Percentiles rank a stretch among this genome's conserved stretches.
Conservation (phyloP, 2,888 invertebrate species). For the Drosophila peninsularis region DNA sequence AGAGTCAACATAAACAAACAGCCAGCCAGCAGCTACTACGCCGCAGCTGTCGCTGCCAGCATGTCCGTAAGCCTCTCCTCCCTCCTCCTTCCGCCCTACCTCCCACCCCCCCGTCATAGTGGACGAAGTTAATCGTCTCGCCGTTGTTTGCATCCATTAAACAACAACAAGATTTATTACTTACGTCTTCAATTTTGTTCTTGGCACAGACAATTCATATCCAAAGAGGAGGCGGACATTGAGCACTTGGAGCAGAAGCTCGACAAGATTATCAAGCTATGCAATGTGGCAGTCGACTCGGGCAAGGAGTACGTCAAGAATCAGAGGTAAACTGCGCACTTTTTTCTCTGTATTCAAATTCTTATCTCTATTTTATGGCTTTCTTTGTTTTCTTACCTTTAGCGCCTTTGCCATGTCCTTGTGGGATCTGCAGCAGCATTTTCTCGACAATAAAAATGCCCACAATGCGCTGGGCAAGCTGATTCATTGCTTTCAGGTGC, state of each 20-base stretch:
- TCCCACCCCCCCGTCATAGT: constrained; percentile 28
- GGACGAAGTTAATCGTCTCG: constrained; percentile 48
- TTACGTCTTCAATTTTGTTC: constrained; percentile 51
- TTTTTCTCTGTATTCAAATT: neutral
- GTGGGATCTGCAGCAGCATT: constrained; percentile 95
- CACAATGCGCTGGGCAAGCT: constrained; percentile 92
- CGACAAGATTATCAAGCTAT: constrained; percentile 96
- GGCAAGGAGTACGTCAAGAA: constrained; percentile 96
- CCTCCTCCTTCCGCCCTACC: constrained; percentile 15
- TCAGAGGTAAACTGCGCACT: constrained; percentile 89
- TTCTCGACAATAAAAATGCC: constrained; percentile 92
- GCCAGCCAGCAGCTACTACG: constrained; percentile 21
- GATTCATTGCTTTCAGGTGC: constrained; percentile 89
- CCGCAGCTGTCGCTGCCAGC: constrained; percentile 15
- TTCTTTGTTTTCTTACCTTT: constrained; percentile 68
- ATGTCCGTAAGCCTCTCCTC: neutral
- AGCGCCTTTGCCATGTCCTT: constrained; percentile 94
- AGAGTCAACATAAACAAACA: constrained; percentile 64
- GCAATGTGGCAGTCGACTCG: constrained; percentile 94
- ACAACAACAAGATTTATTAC: constrained; percentile 37
- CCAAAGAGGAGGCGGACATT: constrained; percentile 94
- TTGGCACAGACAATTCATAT: constrained; percentile 90
- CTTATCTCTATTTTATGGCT: constrained; percentile 7
- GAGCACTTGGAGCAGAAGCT: constrained; percentile 94
- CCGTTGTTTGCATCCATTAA: constrained; percentile 45